These are phyloP conservation scores for Microctenopoma lineatum DNA, from an alignment of 2,797 vertebrate species.

Conservation along the genomic window DNA sequence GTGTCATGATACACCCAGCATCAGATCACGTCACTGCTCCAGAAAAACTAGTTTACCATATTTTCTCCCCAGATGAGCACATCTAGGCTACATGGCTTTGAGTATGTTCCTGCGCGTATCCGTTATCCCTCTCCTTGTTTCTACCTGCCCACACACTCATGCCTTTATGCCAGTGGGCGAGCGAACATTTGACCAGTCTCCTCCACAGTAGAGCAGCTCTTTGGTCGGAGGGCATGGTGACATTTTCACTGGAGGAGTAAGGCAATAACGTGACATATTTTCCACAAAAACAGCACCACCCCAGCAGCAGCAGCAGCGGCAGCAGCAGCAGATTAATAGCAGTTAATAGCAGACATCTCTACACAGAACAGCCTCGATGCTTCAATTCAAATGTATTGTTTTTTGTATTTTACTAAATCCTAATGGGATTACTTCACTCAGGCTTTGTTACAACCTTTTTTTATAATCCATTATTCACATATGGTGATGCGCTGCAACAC, in stretches of 20 bases:
- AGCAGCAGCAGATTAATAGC: background rate
- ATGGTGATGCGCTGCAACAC: background rate
- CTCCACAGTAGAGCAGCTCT: slow-evolving; percentile 30
- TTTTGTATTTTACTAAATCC: background rate
- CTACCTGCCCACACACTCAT: slow-evolving; percentile 36
- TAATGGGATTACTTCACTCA: slow-evolving; percentile 8
- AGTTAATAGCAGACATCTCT: background rate
- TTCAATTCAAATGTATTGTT: background rate
- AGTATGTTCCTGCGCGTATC: background rate
- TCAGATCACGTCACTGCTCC: background rate
- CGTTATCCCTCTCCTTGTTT: slow-evolving; percentile 14
- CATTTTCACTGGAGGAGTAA: slow-evolving; percentile 30
- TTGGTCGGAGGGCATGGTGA: slow-evolving; percentile 28
- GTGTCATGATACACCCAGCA: background rate
- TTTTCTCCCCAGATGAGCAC: background rate
- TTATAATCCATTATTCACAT: background rate
- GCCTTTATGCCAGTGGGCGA: slow-evolving; percentile 28
- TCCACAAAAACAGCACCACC: slow-evolving; percentile 17
- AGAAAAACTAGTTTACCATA: background rate
- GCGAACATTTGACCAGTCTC: slow-evolving; percentile 29
- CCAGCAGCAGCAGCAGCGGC: background rate
- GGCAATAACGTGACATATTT: slow-evolving; percentile 13
- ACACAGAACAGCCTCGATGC: background rate
- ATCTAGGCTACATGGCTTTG: background rate
- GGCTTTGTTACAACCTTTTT: background rate